Percentiles rank a stretch among this genome's conserved stretches.
Evolutionary conservation across 2,888 invertebrate species (phyloP).

Genomic region (Zygothrica quintamaculata): DNA sequence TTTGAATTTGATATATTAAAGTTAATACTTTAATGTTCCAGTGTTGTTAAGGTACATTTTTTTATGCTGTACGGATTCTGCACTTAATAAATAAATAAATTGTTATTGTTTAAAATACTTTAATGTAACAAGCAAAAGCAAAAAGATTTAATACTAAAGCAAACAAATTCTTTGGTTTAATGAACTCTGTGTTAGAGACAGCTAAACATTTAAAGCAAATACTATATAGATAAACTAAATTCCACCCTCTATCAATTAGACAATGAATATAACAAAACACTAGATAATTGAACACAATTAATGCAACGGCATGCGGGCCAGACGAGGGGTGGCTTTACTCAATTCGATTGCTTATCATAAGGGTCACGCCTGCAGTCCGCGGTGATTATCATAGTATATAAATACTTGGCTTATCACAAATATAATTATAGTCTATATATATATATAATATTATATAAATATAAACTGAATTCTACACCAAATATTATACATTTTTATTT

Average conservation of each 20-base stretch:
- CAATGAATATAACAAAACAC: background rate
- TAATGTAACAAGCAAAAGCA: no score
- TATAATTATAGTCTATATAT: conserved; percentile 43
- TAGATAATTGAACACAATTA: conserved; percentile 44
- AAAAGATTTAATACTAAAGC: no score
- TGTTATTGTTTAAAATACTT: no score
- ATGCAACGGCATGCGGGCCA: conserved; percentile 39
- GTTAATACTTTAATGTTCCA: no score
- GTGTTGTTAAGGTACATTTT: no score
- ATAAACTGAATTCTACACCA: conserved; percentile 32
- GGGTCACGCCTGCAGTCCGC: conserved; percentile 38
- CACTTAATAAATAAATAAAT: no score
- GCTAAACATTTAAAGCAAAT: no score
- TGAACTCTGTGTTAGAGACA: no score
- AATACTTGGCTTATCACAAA: conserved; percentile 47
- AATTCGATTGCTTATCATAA: conserved; percentile 35
- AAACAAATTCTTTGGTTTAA: no score
- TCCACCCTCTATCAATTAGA: background rate
- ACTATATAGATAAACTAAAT: no score
- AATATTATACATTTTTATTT: conserved; percentile 46
- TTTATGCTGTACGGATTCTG: no score
- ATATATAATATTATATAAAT: conserved; percentile 45
- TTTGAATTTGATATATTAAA: no score
- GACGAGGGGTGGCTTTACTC: background rate
- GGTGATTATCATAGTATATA: conserved; percentile 29